Conservation (phyloP, 2,113 vertebrate species). For the cattle (Bos taurus) region DNA sequence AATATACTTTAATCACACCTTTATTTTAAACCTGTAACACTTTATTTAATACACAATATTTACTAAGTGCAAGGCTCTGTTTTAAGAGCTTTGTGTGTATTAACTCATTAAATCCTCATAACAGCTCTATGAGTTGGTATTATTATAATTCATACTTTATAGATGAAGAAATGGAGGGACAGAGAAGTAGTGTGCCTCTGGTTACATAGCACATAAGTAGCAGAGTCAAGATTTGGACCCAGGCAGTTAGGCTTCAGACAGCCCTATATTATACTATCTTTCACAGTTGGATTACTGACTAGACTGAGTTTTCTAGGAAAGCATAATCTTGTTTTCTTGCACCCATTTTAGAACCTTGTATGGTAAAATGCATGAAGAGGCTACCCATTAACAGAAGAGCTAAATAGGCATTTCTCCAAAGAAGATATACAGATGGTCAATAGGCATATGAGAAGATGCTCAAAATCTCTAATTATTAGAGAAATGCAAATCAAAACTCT, state of each 20-base stretch:
- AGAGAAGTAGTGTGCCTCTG: neutral
- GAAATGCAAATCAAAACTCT: neutral
- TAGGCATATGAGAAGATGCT: neutral
- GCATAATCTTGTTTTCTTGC: neutral
- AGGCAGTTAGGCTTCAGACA: neutral
- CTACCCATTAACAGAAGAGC: neutral
- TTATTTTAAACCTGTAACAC: neutral
- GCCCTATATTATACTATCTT: neutral
- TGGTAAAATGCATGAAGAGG: neutral
- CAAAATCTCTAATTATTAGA: neutral
- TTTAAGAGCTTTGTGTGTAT: neutral
- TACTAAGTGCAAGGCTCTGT: neutral
- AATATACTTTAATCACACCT: neutral
- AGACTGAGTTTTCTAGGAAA: neutral
- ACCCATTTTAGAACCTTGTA: neutral
- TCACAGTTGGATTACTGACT: neutral
- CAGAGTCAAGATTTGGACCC: neutral
- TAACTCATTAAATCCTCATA: neutral
- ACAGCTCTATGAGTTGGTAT: neutral
- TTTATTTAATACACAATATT: neutral
- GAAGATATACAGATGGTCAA: neutral
- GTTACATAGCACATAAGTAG: neutral
- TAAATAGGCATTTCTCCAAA: neutral
- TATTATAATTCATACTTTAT: neutral
- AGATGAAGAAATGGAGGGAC: neutral